Evolutionary conservation across 2,797 vertebrate genomes (phyloP), one percentile per base, ranked within the genome.

Genomic region (Limnodromus scolopaceus): DNA sequence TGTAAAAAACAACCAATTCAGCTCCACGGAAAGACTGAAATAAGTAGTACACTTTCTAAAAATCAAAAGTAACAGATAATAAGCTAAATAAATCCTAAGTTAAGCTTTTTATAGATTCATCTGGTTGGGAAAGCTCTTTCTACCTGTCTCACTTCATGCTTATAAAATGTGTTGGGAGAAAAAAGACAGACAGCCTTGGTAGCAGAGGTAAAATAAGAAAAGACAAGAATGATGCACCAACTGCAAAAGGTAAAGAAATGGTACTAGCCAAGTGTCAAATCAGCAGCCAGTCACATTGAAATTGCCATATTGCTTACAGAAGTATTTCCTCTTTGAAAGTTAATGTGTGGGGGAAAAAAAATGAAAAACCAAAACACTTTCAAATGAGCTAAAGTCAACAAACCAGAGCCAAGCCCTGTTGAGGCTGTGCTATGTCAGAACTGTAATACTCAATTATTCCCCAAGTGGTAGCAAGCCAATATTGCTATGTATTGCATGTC

Each of bases 291-390:
- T 54, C 4, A 12, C 25, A 36, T 3, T 49, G 41, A 49, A 54
- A 70, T 38, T 45, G 16, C 9, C 7, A 38, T 57, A 49, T 43
- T 60, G 3, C 18, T 70, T n/a, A 22, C 4, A 39, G 32, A 74
- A 74, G 7, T 57, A 46, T 16, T 87, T 78, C 5, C 5, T 49
- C 3, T 68, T 75, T 71, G 32, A 81, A 78, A 55, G 10, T 13
- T 68, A 64, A 53, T 38, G 6, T 13, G 4, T 39, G 22, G 3
- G 13, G 9, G 1, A 1, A 25, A 24, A 13, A 15, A 0, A 11
- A 9, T 4, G 5, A 63, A 66, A 79, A 51, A 0, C 1, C 49
- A 61, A 69, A 81, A 2, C 9, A 34, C 3, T 17, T 65, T 65
- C 11, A 58, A 66, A 57, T 32, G 6, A 39, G 5, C 13, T 46